Base-by-base conservation (phyloP, 2,797 vertebrate genomes). In the Anableps anableps region DNA sequence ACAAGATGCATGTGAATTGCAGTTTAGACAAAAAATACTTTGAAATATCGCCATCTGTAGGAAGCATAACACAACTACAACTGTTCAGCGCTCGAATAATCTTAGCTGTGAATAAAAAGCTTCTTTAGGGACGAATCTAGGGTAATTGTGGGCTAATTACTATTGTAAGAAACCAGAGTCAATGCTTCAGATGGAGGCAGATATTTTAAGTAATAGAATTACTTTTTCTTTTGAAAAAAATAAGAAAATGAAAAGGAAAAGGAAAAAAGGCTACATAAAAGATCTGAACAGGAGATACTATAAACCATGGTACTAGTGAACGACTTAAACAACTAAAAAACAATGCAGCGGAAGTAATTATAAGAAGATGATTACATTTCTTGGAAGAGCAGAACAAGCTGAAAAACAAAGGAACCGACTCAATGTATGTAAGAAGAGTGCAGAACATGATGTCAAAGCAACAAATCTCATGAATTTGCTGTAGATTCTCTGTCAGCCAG, bases 1-100 rank as follows among this genome's bases (percentile, higher is more conserved):
- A 80, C 36, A 41, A 75, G 41, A 60, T 10, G 50, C 75, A 77
- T 14, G 34, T 43, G 45, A 11, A 4, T 45, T 73, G 41, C 79
- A 74, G 41, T 48, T 36, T 45, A 64, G 43, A 34, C 47, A 75
- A 87, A 88, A 77, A 80, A n/a, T n/a, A 77, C 87, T 83, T 90
- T 86, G 85, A 88, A 95, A 94, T 55, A 93, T 87, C 86, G 89
- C 88, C 94, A 89, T 90, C 94, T 95, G 75, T 90, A 80, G 94
- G 88, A 64, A 0, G 23, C 23, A 4, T 8, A 0, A 1, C 10
- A 82, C n/a, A 86, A 82, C 82, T 51, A 45, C 89, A 85, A 1
- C 0, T 2, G 0, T 50, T 0, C 41, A 2, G 13, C 0, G 5
- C 1, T 76, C 43, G 13, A 58, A 21, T 45, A 9, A 16, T 0